phyloP scores from a whole-genome alignment of 2,113 vertebrate genomes.

The Rutilus rutilus region DNA sequence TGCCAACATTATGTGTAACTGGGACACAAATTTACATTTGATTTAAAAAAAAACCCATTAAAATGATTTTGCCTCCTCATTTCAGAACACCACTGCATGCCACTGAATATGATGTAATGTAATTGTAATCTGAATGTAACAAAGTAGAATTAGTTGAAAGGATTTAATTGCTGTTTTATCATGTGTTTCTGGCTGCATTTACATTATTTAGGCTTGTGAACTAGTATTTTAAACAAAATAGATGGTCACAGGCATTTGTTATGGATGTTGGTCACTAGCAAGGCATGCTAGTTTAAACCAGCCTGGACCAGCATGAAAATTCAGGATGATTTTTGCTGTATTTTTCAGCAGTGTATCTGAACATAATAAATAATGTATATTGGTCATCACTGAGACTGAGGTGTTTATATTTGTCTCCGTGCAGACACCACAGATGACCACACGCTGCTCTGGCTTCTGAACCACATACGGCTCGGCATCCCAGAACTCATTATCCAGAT shows the following conservation, averaged over 20 bases:
- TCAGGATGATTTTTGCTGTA: not conserved
- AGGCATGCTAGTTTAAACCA: not conserved
- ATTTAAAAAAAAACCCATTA: too few relatives aligned
- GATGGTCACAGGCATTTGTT: not conserved
- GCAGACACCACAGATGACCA: constrained; percentile 95
- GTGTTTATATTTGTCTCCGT: constrained; percentile 46
- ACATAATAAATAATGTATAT: constrained; percentile 1
- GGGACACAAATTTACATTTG: too few relatives aligned
- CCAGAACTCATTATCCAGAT: constrained; percentile 97
- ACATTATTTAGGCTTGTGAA: not conserved
- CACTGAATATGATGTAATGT: too few relatives aligned
- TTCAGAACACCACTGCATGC: too few relatives aligned
- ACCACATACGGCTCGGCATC: constrained; percentile 95
- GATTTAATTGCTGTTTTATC: not conserved
- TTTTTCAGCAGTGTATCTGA: not conserved
- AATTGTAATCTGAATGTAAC: not conserved
- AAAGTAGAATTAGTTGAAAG: not conserved
- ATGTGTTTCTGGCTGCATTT: not conserved
- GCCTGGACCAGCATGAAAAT: not conserved
- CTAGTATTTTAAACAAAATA: not conserved
- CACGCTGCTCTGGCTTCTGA: constrained; percentile 95
- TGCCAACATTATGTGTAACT: too few relatives aligned
- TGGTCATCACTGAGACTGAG: not conserved
- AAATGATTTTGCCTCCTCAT: too few relatives aligned
- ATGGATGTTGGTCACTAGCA: not conserved